Conservation (phyloP, 2,888 invertebrate species). For the Brassicogethes aeneus region DNA sequence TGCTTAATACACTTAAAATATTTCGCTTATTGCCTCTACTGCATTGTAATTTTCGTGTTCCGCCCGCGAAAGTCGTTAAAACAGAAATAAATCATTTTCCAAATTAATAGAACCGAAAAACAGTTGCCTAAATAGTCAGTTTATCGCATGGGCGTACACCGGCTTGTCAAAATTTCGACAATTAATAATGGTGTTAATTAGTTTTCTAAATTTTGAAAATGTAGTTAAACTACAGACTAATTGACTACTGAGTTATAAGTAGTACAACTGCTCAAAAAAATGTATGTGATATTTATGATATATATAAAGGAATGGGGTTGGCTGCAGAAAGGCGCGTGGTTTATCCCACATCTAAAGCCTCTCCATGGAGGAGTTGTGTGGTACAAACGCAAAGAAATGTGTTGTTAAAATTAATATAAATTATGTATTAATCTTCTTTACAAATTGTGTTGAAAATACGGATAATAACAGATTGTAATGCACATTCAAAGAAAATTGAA, state of each 20-base stretch:
- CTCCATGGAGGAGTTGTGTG: no score
- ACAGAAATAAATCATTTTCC: background rate
- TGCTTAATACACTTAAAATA: background rate
- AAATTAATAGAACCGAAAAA: background rate
- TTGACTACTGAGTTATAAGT: background rate
- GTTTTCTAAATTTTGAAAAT: background rate
- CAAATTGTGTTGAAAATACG: no score
- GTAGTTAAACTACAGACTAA: background rate
- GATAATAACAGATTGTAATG: no score
- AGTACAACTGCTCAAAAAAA: no score
- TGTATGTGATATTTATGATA: no score
- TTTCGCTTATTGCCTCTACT: background rate
- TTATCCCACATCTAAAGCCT: no score
- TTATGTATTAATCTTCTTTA: no score
- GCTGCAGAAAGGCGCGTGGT: no score
- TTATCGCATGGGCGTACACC: background rate
- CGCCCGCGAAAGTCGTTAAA: constrained; percentile 1
- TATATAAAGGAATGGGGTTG: no score
- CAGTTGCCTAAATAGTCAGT: background rate
- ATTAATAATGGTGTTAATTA: background rate
- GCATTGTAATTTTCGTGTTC: background rate
- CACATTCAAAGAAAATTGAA: no score
- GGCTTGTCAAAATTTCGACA: background rate
- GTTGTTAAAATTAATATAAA: no score
- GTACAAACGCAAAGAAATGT: no score